phyloP scores from a whole-genome alignment of 1,140 invertebrate genomes.

The Leptinotarsa undecemlineata region DNA sequence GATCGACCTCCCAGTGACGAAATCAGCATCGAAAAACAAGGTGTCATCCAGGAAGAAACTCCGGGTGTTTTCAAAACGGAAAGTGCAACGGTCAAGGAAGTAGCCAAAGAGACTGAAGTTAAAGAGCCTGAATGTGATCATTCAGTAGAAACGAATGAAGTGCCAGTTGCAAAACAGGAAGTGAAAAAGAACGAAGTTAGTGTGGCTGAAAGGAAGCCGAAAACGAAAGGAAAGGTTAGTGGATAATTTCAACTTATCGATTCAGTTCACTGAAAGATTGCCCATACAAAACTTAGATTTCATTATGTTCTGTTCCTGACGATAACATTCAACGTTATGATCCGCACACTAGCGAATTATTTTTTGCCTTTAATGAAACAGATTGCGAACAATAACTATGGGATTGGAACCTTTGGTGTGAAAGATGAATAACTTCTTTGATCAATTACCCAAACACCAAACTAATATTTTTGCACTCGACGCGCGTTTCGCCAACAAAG shows the following conservation, averaged over 20 bases:
- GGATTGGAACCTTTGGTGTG: too few species aligned
- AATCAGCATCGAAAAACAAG: conserved; percentile 27
- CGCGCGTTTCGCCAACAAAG: too few species aligned
- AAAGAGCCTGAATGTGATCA: background rate
- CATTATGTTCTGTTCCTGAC: too few species aligned
- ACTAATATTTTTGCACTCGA: too few species aligned
- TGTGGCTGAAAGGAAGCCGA: conserved; percentile 22
- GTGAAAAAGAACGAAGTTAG: conserved; percentile 9
- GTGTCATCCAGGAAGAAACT: conserved; percentile 42
- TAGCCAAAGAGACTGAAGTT: background rate
- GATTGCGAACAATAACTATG: too few species aligned
- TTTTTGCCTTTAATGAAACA: too few species aligned
- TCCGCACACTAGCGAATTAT: too few species aligned
- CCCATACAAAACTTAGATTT: too few species aligned
- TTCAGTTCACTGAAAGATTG: too few species aligned
- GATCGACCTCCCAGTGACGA: background rate
- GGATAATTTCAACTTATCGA: background rate
- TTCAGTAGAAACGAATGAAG: conserved; percentile 24
- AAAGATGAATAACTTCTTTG: too few species aligned
- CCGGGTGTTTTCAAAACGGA: conserved; percentile 39
- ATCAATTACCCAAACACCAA: too few species aligned
- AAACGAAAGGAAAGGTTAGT: conserved; percentile 30
- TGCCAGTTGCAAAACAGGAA: conserved; percentile 21
- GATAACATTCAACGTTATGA: too few species aligned
- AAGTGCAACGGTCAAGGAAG: conserved; percentile 7